Conservation (phyloP, 2,797 vertebrate species). For the Galaxias olidus region DNA sequence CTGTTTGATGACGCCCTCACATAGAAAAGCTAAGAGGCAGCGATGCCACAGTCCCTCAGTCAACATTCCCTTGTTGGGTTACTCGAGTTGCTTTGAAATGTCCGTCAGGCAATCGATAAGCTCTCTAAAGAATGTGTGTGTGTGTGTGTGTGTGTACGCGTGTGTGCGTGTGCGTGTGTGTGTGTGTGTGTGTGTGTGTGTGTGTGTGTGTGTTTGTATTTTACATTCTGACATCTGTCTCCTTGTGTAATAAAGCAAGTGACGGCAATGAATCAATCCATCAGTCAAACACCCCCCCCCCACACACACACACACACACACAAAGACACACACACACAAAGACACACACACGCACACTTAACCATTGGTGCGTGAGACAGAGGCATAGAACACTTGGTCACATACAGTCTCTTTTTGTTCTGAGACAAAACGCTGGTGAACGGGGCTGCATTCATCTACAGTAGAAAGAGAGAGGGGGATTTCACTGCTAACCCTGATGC, state of each 20-base stretch:
- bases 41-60: too few species aligned
- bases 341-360: not conserved
- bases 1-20: too few species aligned
- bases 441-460: not conserved
- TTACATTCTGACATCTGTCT: conserved; percentile 55
- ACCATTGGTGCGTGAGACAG: conserved; percentile 40
- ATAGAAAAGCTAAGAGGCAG: too few species aligned
- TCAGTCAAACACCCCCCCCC: conserved; percentile 39
- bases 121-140: not conserved
- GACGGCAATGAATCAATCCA: conserved; percentile 56
- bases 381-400: conserved; percentile 43
- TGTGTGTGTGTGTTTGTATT: conserved; percentile 1
- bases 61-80: too few species aligned
- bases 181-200: not conserved
- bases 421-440: conserved; percentile 38
- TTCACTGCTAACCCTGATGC: too few species aligned
- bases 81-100: too few species aligned
- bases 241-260: conserved; percentile 55
- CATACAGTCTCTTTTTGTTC: conserved; percentile 13
- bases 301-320: conserved; percentile 11
- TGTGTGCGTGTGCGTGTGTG: not conserved
- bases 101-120: too few species aligned
- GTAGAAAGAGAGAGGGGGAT: not conserved
- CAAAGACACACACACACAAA: not conserved
- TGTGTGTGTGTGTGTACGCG: not conserved